These are phyloP conservation scores for Beris chalybata DNA, from an alignment of 2,888 invertebrate species.

Conservation along the genomic window DNA sequence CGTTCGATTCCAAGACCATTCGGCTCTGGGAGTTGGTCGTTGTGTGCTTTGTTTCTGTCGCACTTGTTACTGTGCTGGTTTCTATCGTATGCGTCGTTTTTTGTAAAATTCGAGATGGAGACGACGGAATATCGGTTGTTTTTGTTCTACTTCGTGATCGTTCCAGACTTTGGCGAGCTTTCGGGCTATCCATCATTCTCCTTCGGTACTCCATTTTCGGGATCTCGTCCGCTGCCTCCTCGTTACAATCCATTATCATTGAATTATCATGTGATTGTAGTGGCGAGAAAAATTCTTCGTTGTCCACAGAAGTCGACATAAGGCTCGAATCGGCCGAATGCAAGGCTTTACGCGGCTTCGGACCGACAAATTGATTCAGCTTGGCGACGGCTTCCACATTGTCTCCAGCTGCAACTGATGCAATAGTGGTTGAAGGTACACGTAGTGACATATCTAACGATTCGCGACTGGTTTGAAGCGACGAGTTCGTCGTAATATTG, in stretches of 20 bases:
- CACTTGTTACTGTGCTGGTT: not conserved
- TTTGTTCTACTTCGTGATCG: conserved; percentile 33
- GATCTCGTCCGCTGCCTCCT: conserved; percentile 7
- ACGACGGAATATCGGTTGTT: conserved; percentile 34
- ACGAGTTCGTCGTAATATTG: not conserved
- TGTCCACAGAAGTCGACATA: conserved; percentile 14
- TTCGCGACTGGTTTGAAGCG: conserved; percentile 7
- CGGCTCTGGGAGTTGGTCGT: conserved; percentile 31
- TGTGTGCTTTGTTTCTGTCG: conserved; percentile 11
- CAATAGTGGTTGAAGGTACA: conserved; percentile 24
- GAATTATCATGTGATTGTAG: conserved; percentile 21
- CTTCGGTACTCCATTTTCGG: conserved; percentile 6
- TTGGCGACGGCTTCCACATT: not conserved
- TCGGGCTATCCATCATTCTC: conserved; percentile 19
- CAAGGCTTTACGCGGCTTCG: conserved; percentile 32
- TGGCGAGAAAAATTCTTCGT: conserved; percentile 34
- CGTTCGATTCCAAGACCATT: conserved; percentile 29
- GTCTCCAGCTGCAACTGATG: not conserved
- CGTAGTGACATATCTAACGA: conserved; percentile 22
- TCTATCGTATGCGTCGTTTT: not conserved
- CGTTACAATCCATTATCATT: not conserved
- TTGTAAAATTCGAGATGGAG: conserved; percentile 26
- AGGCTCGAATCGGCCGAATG: conserved; percentile 22
- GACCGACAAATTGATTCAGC: conserved; percentile 7
- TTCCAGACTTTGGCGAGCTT: conserved; percentile 22